These are phyloP conservation scores for Subanguina moxae DNA, from an alignment of 1,140 invertebrate genomes.

Conservation along the genomic window DNA sequence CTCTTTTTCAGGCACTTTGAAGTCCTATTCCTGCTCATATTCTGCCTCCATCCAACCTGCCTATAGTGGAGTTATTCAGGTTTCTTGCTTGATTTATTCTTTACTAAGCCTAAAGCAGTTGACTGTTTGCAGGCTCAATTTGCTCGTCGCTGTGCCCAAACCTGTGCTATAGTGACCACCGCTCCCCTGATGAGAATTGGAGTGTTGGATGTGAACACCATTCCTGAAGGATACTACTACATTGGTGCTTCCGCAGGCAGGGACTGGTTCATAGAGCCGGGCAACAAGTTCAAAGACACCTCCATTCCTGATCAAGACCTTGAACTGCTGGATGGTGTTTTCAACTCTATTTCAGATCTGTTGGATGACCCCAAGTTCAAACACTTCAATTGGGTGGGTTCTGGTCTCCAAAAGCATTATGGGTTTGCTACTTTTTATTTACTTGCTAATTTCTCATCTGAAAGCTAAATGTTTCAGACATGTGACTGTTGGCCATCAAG, in stretches of 20 bases:
- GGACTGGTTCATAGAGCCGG: slow-evolving; percentile 58
- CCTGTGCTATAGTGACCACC: slow-evolving; percentile 58
- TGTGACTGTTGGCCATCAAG: slow-evolving; percentile 52
- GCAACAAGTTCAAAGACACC: slow-evolving; percentile 57
- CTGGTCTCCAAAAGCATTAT: slow-evolving; percentile 58
- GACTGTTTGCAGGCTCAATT: slow-evolving; percentile 47
- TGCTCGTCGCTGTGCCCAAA: slow-evolving; percentile 58
- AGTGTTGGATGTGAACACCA: slow-evolving; percentile 53
- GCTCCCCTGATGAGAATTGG: slow-evolving; percentile 57
- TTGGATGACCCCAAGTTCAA: slow-evolving; percentile 55
- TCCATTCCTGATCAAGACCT: slow-evolving; percentile 55
- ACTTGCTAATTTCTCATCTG: no score
- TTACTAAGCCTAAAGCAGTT: not conserved
- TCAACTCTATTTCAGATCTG: slow-evolving; percentile 44
- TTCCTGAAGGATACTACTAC: slow-evolving; percentile 59
- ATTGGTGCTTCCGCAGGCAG: slow-evolving; percentile 57
- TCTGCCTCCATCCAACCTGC: slow-evolving; percentile 55
- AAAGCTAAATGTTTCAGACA: not conserved
- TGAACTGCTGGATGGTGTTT: slow-evolving; percentile 50
- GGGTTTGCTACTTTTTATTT: slow-evolving; percentile 46
- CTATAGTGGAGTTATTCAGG: slow-evolving; percentile 58
- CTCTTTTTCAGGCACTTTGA: slow-evolving; percentile 47
- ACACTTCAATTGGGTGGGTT: slow-evolving; percentile 57
- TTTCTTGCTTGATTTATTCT: not conserved
- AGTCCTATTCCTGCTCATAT: slow-evolving; percentile 57